These are phyloP conservation scores for Masticophis lateralis DNA, from an alignment of 2,797 vertebrate species.

Conservation along the genomic window DNA sequence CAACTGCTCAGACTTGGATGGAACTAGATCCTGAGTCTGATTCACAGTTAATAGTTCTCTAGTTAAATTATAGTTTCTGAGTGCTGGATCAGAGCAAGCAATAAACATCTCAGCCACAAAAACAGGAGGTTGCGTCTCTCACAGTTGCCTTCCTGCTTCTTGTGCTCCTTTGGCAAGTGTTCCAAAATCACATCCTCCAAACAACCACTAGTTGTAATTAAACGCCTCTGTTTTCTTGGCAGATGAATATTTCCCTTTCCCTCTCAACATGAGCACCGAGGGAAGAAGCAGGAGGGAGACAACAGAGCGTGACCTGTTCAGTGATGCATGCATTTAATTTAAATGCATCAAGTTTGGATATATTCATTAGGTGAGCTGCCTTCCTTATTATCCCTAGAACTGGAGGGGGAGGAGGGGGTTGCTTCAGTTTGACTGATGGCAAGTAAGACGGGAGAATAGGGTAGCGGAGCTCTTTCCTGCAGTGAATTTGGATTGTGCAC, in stretches of 20 bases:
- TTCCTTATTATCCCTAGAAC: background rate
- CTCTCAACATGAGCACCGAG: conserved; percentile 8
- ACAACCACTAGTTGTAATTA: conserved; percentile 40
- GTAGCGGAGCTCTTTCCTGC: background rate
- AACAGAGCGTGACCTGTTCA: background rate
- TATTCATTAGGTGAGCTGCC: background rate
- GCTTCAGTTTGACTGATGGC: background rate
- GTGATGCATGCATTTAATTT: background rate
- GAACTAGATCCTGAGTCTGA: background rate
- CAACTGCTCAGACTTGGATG: too few species aligned
- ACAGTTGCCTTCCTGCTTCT: conserved; percentile 43
- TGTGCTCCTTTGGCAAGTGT: conserved; percentile 53
- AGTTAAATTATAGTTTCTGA: conserved; percentile 5
- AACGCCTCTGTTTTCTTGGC: background rate
- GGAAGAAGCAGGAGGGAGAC: background rate
- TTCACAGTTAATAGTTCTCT: conserved; percentile 3
- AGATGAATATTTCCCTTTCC: conserved; percentile 23
- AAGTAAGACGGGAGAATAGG: background rate
- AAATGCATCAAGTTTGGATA: background rate
- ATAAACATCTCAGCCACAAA: conserved; percentile 24
- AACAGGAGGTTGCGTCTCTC: conserved; percentile 49
- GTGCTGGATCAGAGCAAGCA: background rate
- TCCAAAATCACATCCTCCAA: conserved; percentile 33
- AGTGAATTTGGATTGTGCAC: background rate
- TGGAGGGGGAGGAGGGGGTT: background rate